Percentiles rank a stretch among this genome's conserved stretches.
phyloP scores from a whole-genome alignment of 1,140 invertebrate species.

The Coelopa frigida region DNA sequence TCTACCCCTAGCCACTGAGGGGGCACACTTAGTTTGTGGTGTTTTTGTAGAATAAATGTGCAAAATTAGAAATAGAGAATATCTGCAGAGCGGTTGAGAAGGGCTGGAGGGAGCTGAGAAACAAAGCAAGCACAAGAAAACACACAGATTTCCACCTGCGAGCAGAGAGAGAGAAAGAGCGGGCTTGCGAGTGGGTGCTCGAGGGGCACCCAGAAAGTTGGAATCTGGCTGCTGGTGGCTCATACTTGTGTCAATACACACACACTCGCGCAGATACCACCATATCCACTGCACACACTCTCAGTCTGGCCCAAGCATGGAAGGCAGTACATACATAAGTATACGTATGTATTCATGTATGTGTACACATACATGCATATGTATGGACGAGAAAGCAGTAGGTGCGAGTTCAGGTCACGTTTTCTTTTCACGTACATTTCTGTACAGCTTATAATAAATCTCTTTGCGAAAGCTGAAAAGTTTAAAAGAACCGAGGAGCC shows the following conservation, averaged over 20 bases:
- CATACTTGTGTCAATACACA: too few species aligned
- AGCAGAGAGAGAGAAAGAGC: neutral
- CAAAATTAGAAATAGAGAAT: conserved; percentile 8
- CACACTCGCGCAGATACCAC: too few species aligned
- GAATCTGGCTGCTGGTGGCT: too few species aligned
- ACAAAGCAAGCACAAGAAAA: neutral
- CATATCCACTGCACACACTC: too few species aligned
- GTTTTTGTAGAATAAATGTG: conserved; percentile 11
- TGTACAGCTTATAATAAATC: neutral
- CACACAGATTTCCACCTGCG: conserved; percentile 1
- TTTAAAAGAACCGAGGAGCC: too few species aligned
- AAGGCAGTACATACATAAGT: too few species aligned
- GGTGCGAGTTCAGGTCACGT: too few species aligned
- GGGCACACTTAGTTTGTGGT: conserved; percentile 1
- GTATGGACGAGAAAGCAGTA: neutral
- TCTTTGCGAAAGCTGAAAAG: too few species aligned
- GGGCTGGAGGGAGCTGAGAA: neutral
- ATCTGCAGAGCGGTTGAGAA: too few species aligned
- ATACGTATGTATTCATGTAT: neutral
- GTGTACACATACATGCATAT: neutral
- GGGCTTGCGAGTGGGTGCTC: neutral
- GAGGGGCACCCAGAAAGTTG: too few species aligned
- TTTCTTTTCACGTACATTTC: too few species aligned
- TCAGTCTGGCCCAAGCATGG: too few species aligned
- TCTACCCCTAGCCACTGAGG: conserved; percentile 5